These are phyloP conservation scores for Germaria angustata DNA, from an alignment of 2,888 invertebrate species.

Conservation along the genomic window DNA sequence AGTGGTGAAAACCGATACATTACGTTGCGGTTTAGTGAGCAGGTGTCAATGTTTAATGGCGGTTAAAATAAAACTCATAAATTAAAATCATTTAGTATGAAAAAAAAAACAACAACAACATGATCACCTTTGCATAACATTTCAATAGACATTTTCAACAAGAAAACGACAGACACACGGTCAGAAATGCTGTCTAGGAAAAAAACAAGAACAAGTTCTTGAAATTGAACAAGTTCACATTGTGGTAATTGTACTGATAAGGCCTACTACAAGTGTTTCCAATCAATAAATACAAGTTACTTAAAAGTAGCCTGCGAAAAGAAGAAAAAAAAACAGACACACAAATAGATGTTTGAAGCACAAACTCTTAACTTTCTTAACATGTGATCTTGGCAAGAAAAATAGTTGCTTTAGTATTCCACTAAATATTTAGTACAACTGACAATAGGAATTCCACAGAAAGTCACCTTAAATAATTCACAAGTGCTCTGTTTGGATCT, in stretches of 20 bases:
- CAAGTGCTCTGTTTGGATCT: slow-evolving; percentile 19
- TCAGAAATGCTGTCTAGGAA: slow-evolving; percentile 15
- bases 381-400: not conserved
- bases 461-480: slow-evolving; percentile 24
- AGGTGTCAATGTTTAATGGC: slow-evolving; percentile 65
- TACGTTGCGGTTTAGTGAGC: slow-evolving; percentile 61
- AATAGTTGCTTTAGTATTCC: not conserved
- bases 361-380: not conserved
- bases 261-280: slow-evolving; percentile 30
- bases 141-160: slow-evolving; percentile 11
- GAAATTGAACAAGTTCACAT: slow-evolving; percentile 31
- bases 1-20: slow-evolving; percentile 63
- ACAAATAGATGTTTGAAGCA: not conserved
- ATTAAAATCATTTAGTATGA: slow-evolving; percentile 50
- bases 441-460: not conserved
- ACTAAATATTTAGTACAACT: not conserved
- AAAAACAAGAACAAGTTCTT: slow-evolving; percentile 41
- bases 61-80: slow-evolving; percentile 61
- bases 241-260: slow-evolving; percentile 22
- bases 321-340: not conserved
- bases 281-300: slow-evolving; percentile 2
- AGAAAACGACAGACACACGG: not conserved
- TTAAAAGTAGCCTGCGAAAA: not conserved
- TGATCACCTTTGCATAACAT: slow-evolving; percentile 63
- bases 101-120: slow-evolving; percentile 29